These are phyloP conservation scores for Tapirus terrestris DNA, from an alignment of 2,113 vertebrate genomes.

Conservation along the genomic window DNA sequence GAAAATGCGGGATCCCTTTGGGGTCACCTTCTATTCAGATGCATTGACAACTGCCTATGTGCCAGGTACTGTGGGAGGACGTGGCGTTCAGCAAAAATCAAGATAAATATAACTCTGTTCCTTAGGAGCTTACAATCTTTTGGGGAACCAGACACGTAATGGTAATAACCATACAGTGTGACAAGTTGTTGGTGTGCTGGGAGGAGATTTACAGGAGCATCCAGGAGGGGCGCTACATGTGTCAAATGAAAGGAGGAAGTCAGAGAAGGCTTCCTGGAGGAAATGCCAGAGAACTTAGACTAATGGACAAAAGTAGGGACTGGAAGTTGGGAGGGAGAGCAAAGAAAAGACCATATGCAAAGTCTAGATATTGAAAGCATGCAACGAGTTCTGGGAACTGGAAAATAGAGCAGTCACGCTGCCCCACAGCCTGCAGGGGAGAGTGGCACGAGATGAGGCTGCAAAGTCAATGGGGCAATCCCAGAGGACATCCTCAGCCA, in stretches of 20 bases:
- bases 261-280: background rate
- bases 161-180: background rate
- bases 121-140: background rate
- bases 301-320: background rate
- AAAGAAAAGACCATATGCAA: background rate
- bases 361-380: background rate
- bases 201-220: background rate
- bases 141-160: background rate
- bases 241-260: background rate
- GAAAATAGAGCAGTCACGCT: background rate
- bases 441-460: accelerated
- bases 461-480: background rate
- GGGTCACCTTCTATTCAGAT: background rate
- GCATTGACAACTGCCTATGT: background rate
- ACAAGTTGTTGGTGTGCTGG: too few relatives aligned
- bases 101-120: too few relatives aligned
- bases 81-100: background rate
- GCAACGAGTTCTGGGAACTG: background rate
- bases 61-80: background rate
- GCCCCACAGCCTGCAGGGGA: background rate
- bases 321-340: background rate
- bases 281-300: background rate
- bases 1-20: background rate
- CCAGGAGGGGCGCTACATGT: accelerated
- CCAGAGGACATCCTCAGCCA: background rate